Evolutionary conservation across 2,888 invertebrate genomes (phyloP), one percentile per base, ranked within the genome.

Genomic region (Torymus texanus): DNA sequence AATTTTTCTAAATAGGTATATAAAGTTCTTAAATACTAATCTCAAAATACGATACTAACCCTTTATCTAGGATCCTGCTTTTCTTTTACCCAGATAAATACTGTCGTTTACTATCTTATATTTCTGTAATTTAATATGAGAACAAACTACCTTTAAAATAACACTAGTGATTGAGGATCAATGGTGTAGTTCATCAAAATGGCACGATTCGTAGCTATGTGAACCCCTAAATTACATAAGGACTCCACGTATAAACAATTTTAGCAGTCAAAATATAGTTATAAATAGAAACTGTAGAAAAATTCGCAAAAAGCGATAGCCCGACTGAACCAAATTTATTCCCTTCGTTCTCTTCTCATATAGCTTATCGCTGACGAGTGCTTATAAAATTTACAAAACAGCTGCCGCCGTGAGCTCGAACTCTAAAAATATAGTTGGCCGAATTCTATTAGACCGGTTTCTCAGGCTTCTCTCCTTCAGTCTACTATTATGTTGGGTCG

Each of bases 361-460:
- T 53, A 65, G 53, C 62, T 58, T 21, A 76, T 70, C 55, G 62
- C 18, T 55, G 66, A 18, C 24, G n/a, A 8, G 50, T 16, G 50
- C 58, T 58, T 65, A 53, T 65, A 75, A 71, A 71, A 53, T 61
- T 63, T 71, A 18, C 41, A 14, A 68, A 58, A 21, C 71, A 56
- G 58, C 75, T 66, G 55, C 63, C 81, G 83, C 81, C 71, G 82
- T 82, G 51, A 21, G 53, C 18, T n/a, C 50, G 14, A 50, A 53
- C 66, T 81, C 81, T 67, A 78, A 80, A 80, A 81, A 75, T 79
- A 86, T 88, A 87, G 88, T 88, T 85, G 86, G 82, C 80, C 77
- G 84, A 85, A 86, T 87, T 87, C 86, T 87, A 86, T 87, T 87
- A 87, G 84, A 85, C 83, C 84, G 82, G 82, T 79, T 77, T 76